Evolutionary conservation across 2,797 vertebrate genomes (phyloP).

Genomic region (Allochrocebus solatus): DNA sequence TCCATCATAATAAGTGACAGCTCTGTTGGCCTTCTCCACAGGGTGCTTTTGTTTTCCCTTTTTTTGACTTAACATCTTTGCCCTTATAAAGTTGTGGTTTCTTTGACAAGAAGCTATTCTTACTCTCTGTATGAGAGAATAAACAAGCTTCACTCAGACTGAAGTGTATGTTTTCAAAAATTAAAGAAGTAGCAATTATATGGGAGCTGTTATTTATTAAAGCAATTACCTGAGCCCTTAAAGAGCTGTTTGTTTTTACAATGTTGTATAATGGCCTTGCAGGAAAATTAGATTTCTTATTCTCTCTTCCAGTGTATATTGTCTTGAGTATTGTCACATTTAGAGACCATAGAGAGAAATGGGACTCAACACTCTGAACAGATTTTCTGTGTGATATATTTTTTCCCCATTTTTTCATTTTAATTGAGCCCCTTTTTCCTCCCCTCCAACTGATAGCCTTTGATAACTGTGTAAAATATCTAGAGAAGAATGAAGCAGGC

Average conservation of each 20-base stretch:
- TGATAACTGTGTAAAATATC: conserved; percentile 31
- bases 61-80: conserved; percentile 34
- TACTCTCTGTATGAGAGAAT: conserved; percentile 29
- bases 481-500: conserved; percentile 4
- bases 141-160: neutral
- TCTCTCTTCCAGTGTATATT: neutral
- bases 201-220: conserved; percentile 29
- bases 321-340: conserved; percentile 29
- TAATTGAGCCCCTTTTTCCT: neutral
- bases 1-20: neutral
- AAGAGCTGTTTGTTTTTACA: conserved; percentile 33
- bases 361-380: conserved; percentile 7
- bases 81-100: conserved; percentile 27
- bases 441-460: neutral
- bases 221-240: conserved; percentile 14
- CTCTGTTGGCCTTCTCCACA: neutral
- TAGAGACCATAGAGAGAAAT: conserved; percentile 3
- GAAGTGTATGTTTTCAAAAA: conserved; percentile 25
- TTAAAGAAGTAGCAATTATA: neutral
- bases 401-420: conserved; percentile 18
- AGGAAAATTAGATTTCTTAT: neutral
- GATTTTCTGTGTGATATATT: neutral
- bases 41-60: neutral
- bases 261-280: neutral
- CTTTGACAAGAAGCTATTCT: neutral